Evolutionary conservation across 2,113 vertebrate genomes (phyloP), one percentile per base, ranked within the genome.

Genomic region (Triplophysa tibetana): DNA sequence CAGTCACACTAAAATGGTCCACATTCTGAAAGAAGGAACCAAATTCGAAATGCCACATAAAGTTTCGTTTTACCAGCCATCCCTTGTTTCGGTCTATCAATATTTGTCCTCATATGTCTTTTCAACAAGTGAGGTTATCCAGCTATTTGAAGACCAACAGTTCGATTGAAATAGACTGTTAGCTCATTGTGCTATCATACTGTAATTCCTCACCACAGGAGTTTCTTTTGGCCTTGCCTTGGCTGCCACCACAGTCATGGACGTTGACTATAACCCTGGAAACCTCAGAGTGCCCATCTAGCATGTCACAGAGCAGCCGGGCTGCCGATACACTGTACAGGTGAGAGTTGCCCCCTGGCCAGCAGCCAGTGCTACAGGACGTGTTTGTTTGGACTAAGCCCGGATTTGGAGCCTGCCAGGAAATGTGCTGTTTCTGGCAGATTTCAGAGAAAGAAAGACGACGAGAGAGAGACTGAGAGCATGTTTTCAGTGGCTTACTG

Each of bases 371-470:
- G 80, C 81, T 88, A 81, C 92, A 91, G 91, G 89, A 91, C 89
- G 92, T 93, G 91, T 94, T 95, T 97, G 94, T 96, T 96, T 95
- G 95, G 93, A 92, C 89, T 93, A 87, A 91, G 88, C 90, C 93
- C 89, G 89, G 82, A 89, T 92, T 90, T 92, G 86, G 88, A 89
- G 92, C 86, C 90, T 83, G 86, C 88, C 89, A 91, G 90, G 94
- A 96, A 94, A 92, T 92, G 92, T 92, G 89, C 87, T 85, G 92
- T 90, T 91, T 95, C 95, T 98, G 96, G 94, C 94, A 89, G 91
- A 87, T 90, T 94, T 98, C 95, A 96, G 76, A 70, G 43, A 67
- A 74, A 75, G 67, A 58, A 8, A 67, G n/a, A 69, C 48, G 6
- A 38, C 33, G 52, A 80, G 64, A 72, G 64, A 67, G 74, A 26